Conservation (phyloP, 1,140 invertebrate genomes). For the Anagrus nilaparvatae region DNA sequence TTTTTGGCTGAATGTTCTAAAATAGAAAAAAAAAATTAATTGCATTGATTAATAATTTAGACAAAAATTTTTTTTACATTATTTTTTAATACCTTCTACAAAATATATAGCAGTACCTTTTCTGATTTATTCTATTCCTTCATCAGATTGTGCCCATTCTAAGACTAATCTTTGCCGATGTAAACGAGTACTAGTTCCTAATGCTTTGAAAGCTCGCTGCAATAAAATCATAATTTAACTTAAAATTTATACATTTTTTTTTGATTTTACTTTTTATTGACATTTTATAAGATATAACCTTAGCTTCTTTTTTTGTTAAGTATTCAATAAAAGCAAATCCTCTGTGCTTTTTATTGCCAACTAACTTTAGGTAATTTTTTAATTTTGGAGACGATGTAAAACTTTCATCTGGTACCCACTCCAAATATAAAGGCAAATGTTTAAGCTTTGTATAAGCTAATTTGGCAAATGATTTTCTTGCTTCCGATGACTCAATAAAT, state of each 20-base stretch:
- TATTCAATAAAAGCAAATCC: conserved; percentile 98
- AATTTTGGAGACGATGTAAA: conserved; percentile 57
- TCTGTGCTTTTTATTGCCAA: conserved; percentile 70
- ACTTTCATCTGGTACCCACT: conserved; percentile 91
- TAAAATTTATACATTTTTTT: conserved; percentile 6
- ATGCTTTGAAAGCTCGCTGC: conserved; percentile 76
- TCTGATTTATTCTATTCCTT: conserved; percentile 68
- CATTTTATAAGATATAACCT: conserved; percentile 54
- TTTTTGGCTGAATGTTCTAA: conserved; percentile 21
- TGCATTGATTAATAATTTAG: neutral
- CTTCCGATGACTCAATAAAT: conserved; percentile 84
- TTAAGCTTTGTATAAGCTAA: conserved; percentile 90
- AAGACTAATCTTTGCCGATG: conserved; percentile 89
- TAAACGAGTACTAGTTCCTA: conserved; percentile 94
- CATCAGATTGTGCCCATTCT: conserved; percentile 89
- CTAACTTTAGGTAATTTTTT: conserved; percentile 84
- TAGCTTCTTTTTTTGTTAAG: conserved; percentile 79
- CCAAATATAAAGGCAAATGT: conserved; percentile 84
- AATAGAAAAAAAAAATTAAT: conserved; percentile 14
- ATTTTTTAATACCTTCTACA: conserved; percentile 30
- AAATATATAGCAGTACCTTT: conserved; percentile 75
- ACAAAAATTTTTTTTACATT: neutral
- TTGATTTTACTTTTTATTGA: neutral
- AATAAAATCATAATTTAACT: conserved; percentile 24
- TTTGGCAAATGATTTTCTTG: conserved; percentile 77